Conservation (phyloP, 2,797 vertebrate genomes). For the Anomalospiza imberbis region DNA sequence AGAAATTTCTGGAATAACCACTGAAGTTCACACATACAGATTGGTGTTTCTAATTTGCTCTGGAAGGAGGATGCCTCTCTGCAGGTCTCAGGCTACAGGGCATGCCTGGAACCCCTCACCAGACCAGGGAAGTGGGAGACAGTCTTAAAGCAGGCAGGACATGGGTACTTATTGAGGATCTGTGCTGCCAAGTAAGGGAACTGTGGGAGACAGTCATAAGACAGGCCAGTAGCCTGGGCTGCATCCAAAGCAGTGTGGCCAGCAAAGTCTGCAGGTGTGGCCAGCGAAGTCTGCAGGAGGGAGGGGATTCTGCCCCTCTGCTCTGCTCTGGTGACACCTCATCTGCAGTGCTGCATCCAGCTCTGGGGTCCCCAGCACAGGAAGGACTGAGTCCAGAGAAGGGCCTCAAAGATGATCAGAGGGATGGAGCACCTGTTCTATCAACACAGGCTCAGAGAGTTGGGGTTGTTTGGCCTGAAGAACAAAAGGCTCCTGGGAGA, state of each 20-base stretch:
- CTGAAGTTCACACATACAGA: background rate
- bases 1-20: background rate
- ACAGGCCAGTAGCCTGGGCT: no score
- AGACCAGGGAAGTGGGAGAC: background rate
- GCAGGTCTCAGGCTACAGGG: background rate
- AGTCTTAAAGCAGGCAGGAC: background rate
- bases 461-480: background rate
- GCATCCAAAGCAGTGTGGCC: fast-evolving
- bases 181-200: background rate
- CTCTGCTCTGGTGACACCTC: background rate
- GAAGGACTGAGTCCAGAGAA: background rate
- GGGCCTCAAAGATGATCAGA: background rate
- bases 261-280: background rate
- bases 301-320: background rate
- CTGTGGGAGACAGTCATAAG: background rate
- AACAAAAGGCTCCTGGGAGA: background rate
- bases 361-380: background rate
- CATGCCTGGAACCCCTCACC: background rate
- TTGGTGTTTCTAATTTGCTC: background rate
- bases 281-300: background rate
- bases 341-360: background rate
- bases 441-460: background rate
- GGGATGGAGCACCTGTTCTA: background rate
- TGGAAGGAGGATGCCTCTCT: background rate
- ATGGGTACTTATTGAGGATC: background rate